Base-by-base conservation (phyloP, 2,797 vertebrate genomes). In the Antennarius maculatus region DNA sequence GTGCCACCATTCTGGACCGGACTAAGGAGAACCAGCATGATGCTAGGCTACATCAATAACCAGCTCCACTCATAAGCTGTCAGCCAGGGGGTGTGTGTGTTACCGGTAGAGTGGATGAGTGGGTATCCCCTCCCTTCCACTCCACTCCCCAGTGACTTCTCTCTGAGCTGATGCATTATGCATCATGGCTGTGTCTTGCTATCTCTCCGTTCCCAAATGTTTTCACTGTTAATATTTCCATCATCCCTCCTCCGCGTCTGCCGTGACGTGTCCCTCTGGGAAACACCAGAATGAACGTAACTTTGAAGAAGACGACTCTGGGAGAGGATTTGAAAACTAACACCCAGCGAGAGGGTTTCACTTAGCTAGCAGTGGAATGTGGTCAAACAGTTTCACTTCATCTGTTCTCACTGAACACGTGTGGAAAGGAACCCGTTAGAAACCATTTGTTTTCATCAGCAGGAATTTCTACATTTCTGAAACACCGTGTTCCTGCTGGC, bases 11-110 rank as follows among this genome's bases (percentile, higher is more conserved):
- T 70, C 65, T 65, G 48, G 52, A 27, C n/a, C 1, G n/a, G 57
- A 54, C 57, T 45, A 66, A 54, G 62, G 58, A 64, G 31, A 43
- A 60, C 69, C 67, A 60, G 66, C 51, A 17, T 29, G 50, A 82
- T 73, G 54, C 63, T 57, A 39, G 61, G 63, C 46, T 43, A 31
- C 72, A 80, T 82, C 66, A 16, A 43, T 46, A 59, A 58, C 45
- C 47, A 72, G 74, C 80, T 60, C 54, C 58, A 75, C 67, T 60
- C 57, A 79, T 82, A 74, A 88, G 79, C 78, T 83, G 79, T 80
- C 77, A 85, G 74, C 55, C 69, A 71, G 41, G 65, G 75, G 79
- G 67, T 79, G 83, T 76, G 83, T 76, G 23, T 23, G 23, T 23
- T 79, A 86, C 74, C 29, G 17, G 11, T 54, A 27, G 56, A 69